Conservation (phyloP, 1,140 invertebrate genomes). For the Diuraphis noxia region DNA sequence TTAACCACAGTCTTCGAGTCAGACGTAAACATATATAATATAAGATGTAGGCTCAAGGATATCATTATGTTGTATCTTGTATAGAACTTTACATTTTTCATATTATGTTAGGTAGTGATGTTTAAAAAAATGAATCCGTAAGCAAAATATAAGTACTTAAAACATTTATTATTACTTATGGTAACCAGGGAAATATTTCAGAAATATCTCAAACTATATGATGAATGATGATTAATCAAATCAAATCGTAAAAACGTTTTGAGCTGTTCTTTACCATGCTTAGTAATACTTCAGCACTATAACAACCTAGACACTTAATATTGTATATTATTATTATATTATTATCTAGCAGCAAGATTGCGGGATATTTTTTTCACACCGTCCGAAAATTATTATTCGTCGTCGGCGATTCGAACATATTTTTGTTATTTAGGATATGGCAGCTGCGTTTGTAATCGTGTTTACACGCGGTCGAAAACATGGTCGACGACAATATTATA, state of each 20-base stretch:
- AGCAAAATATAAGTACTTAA: background rate
- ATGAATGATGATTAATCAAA: background rate
- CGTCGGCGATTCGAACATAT: background rate
- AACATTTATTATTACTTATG: background rate
- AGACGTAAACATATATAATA: no score
- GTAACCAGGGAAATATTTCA: no score
- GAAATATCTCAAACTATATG: no score
- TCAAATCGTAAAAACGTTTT: background rate
- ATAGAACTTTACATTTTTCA: no score
- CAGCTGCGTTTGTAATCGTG: background rate
- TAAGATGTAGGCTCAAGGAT: no score
- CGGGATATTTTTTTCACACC: background rate
- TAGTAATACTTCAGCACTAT: background rate
- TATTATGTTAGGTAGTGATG: no score
- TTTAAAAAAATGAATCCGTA: no score
- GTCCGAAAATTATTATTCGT: background rate
- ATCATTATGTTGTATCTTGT: no score
- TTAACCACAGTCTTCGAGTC: background rate
- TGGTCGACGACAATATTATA: background rate
- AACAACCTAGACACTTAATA: background rate
- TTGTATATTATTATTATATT: background rate
- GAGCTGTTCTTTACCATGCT: no score
- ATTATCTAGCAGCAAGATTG: no score
- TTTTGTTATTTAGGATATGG: background rate
- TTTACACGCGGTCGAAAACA: background rate